Conservation (phyloP, 2,888 invertebrate species). For the Epistrophe eligans region DNA sequence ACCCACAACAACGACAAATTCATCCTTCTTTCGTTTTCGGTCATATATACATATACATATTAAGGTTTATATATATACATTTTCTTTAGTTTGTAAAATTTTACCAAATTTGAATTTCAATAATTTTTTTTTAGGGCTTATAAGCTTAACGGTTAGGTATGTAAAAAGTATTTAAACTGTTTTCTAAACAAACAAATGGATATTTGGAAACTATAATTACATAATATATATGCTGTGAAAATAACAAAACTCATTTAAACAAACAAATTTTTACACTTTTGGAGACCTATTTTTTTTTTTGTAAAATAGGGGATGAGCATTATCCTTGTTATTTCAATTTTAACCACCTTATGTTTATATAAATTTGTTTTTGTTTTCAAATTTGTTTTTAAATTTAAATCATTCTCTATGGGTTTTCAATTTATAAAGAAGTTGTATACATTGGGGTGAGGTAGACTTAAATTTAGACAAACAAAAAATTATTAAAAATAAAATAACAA, state of each 20-base stretch:
- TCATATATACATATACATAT: neutral
- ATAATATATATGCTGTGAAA: neutral
- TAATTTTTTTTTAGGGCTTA: neutral
- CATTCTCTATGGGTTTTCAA: too few species aligned
- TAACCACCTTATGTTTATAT: too few species aligned
- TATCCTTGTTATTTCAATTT: too few species aligned
- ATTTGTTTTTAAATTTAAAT: too few species aligned
- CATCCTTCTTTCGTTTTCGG: too few species aligned
- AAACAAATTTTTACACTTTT: neutral
- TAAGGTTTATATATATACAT: neutral
- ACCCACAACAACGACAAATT: neutral
- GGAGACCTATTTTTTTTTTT: neutral
- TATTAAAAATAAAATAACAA: too few species aligned
- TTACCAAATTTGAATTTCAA: neutral
- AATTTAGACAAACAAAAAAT: too few species aligned
- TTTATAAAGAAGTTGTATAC: too few species aligned
- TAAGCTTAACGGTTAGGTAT: too few species aligned
- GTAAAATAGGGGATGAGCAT: neutral
- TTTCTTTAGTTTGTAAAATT: neutral
- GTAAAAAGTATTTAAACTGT: neutral
- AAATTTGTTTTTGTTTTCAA: too few species aligned
- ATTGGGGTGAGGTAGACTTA: too few species aligned
- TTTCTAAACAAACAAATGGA: neutral
- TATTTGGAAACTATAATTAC: neutral
- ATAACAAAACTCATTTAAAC: slow-evolving; percentile 2